Evolutionary conservation across 2,888 invertebrate species (phyloP), one percentile per base, ranked within the genome.

Genomic region (Rhogogaster chlorosoma): DNA sequence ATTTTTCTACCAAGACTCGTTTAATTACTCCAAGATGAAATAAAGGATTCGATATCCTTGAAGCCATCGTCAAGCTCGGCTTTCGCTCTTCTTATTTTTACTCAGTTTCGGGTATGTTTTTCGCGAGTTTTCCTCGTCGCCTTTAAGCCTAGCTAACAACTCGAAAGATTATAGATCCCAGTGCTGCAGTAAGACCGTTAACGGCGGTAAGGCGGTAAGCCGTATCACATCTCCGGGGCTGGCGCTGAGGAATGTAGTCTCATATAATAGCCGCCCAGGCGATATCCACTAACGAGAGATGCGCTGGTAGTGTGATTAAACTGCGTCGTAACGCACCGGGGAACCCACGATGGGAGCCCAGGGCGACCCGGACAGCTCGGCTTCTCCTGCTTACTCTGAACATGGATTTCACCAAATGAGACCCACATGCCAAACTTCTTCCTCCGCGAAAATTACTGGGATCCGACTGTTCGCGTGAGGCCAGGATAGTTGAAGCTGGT

Each of bases 211-310:
- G 83, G 49, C 67, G 83, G 83, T 83, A 83, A 83, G 83, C 83
- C 82, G 61, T 85, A 83, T 82, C 86, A 84, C 86, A 71, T 70
- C 80, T 78, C 53, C 49, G 75, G 75, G 83, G 78, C 83, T 83
- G 75, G 73, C 84, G 49, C 83, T 84, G 85, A 88, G 92, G 92
- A 93, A 93, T 93, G 92, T 91, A 91, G 91, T 88, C 90, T 90
- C 90, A 89, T 90, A 91, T 93, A 92, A 92, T 91, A 88, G 92
- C 91, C 91, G 89, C 91, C 90, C 89, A 89, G 88, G 90, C 90
- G 91, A 92, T 92, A 92, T 92, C 90, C 91, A 90, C 93, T 93
- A 93, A 93, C 93, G 93, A 93, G 93, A 91, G 92, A 93, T 91
- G 92, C 90, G 91, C 91, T 92, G 90, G 93, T 92, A 91, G 91